phyloP scores from a whole-genome alignment of 2,888 invertebrate species.

The Lutraria lutraria region DNA sequence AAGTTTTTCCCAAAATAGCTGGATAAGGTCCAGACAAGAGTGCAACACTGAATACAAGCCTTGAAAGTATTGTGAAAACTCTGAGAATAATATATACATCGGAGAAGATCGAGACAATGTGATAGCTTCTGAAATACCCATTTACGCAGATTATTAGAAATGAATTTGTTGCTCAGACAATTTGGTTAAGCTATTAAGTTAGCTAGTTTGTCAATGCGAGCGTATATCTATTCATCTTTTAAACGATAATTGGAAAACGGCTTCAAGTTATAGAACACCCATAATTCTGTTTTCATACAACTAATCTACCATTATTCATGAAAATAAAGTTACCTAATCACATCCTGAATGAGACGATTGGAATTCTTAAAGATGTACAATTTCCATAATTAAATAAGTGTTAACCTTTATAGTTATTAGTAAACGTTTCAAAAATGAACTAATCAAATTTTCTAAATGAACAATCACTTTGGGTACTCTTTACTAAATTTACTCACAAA shows the following conservation, averaged over 20 bases:
- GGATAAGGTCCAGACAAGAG: too few relatives aligned
- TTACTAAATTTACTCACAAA: not conserved
- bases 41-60: too few relatives aligned
- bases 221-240: not conserved
- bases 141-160: not conserved
- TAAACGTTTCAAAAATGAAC: slow-evolving; percentile 21
- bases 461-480: slow-evolving; percentile 10
- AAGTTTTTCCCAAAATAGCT: too few relatives aligned
- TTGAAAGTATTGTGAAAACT: too few relatives aligned
- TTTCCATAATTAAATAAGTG: slow-evolving; percentile 13
- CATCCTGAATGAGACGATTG: not conserved
- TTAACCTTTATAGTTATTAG: not conserved
- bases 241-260: not conserved
- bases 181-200: not conserved
- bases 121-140: not conserved
- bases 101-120: not conserved
- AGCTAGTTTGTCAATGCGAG: not conserved
- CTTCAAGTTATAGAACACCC: not conserved
- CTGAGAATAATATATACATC: not conserved
- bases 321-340: slow-evolving; percentile 18
- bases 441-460: slow-evolving; percentile 20
- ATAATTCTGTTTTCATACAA: slow-evolving; percentile 18
- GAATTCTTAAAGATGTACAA: not conserved
- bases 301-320: not conserved
- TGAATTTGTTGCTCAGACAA: slow-evolving; percentile 15